Percentiles rank a stretch among this genome's conserved stretches.
Conservation (phyloP, 2,113 vertebrate genomes). For the Cinclus cinclus region DNA sequence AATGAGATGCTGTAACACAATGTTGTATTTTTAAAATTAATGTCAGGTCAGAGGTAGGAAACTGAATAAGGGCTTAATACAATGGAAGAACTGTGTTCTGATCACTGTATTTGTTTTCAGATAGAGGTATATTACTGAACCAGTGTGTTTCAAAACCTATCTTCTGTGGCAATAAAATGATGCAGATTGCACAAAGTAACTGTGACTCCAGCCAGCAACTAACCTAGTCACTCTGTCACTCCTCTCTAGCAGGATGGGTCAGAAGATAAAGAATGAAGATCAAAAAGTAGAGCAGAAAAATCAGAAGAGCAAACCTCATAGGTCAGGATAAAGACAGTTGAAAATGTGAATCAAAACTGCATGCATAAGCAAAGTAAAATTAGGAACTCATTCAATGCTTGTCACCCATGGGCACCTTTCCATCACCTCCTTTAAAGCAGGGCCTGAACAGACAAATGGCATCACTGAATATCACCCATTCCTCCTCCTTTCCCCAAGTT, state of each 20-base stretch:
- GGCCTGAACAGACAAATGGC: neutral
- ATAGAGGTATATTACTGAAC: neutral
- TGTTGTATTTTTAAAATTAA: neutral
- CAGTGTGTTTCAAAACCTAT: neutral
- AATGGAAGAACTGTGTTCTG: neutral
- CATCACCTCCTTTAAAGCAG: neutral
- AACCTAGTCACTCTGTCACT: neutral
- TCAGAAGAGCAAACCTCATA: neutral
- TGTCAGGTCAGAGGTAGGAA: neutral
- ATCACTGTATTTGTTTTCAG: neutral
- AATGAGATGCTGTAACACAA: neutral
- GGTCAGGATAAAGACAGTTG: neutral
- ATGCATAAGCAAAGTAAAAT: neutral
- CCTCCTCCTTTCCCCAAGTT: neutral
- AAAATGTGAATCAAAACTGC: neutral
- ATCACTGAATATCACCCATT: fast-evolving
- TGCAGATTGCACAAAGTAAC: neutral
- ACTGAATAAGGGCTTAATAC: neutral
- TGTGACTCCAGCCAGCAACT: neutral
- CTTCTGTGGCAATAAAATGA: neutral
- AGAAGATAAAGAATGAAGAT: neutral
- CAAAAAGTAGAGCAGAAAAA: neutral
- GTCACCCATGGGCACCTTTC: fast-evolving
- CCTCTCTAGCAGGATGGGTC: neutral
- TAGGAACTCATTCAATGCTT: neutral